A percentile compares a stretch with the other conserved stretches of the same genome.
These are phyloP conservation scores for Odontocerum albicorne DNA, from an alignment of 2,888 invertebrate species.

Conservation along the genomic window DNA sequence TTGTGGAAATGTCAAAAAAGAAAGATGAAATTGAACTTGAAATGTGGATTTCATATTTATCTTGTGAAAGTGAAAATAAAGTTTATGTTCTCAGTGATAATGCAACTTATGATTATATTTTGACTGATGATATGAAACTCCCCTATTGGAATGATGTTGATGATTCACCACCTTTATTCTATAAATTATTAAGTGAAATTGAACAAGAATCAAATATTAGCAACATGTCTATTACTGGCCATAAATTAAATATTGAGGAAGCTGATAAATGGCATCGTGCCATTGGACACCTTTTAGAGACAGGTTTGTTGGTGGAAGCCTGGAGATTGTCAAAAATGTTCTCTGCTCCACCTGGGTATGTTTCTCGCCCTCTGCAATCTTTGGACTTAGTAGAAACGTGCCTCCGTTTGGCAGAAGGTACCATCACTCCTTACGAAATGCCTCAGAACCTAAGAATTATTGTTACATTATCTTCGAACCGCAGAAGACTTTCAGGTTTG, in stretches of 20 bases:
- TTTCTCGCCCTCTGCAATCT: constrained; percentile 48
- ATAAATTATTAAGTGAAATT: constrained; percentile 48
- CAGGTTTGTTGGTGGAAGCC: constrained; percentile 61
- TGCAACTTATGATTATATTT: constrained; percentile 25
- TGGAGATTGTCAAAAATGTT: constrained; percentile 61
- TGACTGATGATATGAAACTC: constrained; percentile 34
- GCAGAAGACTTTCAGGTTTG: constrained; percentile 43
- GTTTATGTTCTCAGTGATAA: constrained; percentile 21
- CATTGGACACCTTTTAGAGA: constrained; percentile 58
- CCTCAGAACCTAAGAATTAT: constrained; percentile 15
- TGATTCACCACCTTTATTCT: constrained; percentile 40
- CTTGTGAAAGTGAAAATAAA: constrained; percentile 42
- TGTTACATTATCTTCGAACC: constrained; percentile 33
- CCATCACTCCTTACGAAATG: constrained; percentile 57
- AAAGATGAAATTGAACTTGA: constrained; percentile 52
- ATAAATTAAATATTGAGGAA: constrained; percentile 48
- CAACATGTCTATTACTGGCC: constrained; percentile 41
- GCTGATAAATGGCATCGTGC: constrained; percentile 52
- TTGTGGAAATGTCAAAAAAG: constrained; percentile 43
- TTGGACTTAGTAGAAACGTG: constrained; percentile 64
- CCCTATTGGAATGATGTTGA: neutral
- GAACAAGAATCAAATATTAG: constrained; percentile 49
- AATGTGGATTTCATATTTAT: constrained; percentile 54
- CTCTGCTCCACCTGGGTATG: constrained; percentile 49
- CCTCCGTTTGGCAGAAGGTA: constrained; percentile 64